Evolutionary conservation across 2,797 vertebrate genomes (phyloP).

Genomic region (Lindbergichthys nudifrons): DNA sequence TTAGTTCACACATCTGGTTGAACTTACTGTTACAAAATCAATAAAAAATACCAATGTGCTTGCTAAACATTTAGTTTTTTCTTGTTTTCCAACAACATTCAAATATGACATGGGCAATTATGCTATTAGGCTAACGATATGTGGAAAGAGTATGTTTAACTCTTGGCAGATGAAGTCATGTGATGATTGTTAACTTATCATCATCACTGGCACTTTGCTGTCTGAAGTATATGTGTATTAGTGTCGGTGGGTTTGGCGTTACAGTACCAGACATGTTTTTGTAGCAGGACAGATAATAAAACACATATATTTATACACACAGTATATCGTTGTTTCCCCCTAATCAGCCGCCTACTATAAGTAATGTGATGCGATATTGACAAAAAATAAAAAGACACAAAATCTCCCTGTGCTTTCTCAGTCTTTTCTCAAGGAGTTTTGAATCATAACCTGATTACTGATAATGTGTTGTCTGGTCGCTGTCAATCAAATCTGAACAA

Average conservation of each 20-base stretch:
- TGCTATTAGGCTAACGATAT: too few species aligned
- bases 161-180: conserved; percentile 33
- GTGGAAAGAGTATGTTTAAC: conserved; percentile 36
- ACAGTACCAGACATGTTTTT: not conserved
- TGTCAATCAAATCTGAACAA: not conserved
- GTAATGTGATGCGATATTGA: not conserved
- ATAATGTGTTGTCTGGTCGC: not conserved
- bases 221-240: not conserved
- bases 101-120: too few species aligned
- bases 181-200: conserved; percentile 27
- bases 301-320: not conserved
- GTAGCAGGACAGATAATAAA: conserved; percentile 1
- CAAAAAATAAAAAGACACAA: too few species aligned
- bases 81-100: too few species aligned
- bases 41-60: too few species aligned
- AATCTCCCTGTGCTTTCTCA: too few species aligned
- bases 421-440: not conserved
- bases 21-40: too few species aligned
- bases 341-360: not conserved
- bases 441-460: not conserved
- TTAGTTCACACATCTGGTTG: too few species aligned
- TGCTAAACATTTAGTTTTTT: too few species aligned
- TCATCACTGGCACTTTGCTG: not conserved
- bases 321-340: too few species aligned
- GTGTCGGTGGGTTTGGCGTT: not conserved